Evolutionary conservation across 1,140 invertebrate species (phyloP).

Genomic region (Lepidurus arcticus): DNA sequence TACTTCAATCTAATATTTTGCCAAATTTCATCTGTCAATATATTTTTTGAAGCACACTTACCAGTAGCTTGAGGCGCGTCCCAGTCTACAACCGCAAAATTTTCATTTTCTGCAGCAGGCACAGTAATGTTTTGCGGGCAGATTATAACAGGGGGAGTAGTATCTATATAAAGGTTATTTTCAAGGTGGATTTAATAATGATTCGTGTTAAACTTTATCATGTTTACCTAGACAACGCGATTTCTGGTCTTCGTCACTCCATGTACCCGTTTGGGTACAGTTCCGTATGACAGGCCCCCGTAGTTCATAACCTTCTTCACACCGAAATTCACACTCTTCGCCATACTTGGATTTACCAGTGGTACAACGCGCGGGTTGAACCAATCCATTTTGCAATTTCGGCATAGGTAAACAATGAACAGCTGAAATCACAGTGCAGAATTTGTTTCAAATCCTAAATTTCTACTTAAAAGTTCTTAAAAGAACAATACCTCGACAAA

Average conservation of each 20-base stretch:
- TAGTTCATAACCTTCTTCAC: conserved; percentile 52
- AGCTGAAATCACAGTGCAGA: conserved; percentile 43
- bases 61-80: conserved; percentile 46
- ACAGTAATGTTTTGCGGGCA: conserved; percentile 47
- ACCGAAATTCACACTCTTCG: conserved; percentile 51
- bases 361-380: conserved; percentile 49
- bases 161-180: conserved; percentile 43
- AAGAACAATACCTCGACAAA: conserved; percentile 56
- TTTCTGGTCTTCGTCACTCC: conserved; percentile 46
- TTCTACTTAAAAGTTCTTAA: conserved; percentile 3
- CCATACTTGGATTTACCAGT: conserved; percentile 49
- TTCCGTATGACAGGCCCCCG: conserved; percentile 47
- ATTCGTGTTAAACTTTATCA: background rate
- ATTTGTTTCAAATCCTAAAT: background rate
- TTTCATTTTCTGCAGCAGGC: conserved; percentile 46
- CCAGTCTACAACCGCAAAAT: conserved; percentile 53
- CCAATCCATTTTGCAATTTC: conserved; percentile 47
- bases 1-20: too few species aligned
- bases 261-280: conserved; percentile 49
- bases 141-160: conserved; percentile 45
- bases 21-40: too few species aligned
- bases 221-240: conserved; percentile 49
- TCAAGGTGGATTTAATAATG: conserved; percentile 32
- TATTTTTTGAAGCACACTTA: conserved; percentile 39
- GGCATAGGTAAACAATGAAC: conserved; percentile 53